Conservation (phyloP, 2,113 vertebrate species). For the Trichomycterus rosablanca region DNA sequence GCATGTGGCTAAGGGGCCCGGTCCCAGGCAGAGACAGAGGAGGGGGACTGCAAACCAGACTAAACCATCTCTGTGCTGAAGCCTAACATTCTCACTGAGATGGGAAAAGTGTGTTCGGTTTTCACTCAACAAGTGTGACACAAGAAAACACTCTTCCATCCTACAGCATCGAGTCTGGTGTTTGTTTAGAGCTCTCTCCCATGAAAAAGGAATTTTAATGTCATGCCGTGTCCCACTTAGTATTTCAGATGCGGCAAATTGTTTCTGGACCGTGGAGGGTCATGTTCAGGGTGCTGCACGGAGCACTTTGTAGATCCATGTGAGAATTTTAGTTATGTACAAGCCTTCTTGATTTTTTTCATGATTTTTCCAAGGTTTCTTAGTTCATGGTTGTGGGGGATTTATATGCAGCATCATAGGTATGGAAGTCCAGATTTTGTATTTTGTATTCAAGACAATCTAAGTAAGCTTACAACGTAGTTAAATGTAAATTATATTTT, state of each 20-base stretch:
- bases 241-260: slow-evolving; percentile 10
- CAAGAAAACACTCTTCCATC: slow-evolving; percentile 33
- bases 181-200: slow-evolving; percentile 62
- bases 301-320: neutral
- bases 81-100: neutral
- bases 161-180: slow-evolving; percentile 42
- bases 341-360: no score
- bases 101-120: slow-evolving; percentile 8
- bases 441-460: no score
- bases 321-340: neutral
- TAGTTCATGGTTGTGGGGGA: no score
- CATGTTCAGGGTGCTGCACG: slow-evolving; percentile 4
- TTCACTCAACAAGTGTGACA: slow-evolving; percentile 35
- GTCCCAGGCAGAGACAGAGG: slow-evolving; percentile 1
- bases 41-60: slow-evolving; percentile 1
- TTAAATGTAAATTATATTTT: no score
- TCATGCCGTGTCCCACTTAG: slow-evolving; percentile 35
- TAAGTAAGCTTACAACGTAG: no score
- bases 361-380: no score
- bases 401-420: no score
- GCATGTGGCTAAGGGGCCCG: slow-evolving; percentile 32
- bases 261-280: slow-evolving; percentile 15
- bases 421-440: no score
- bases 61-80: slow-evolving; percentile 32
- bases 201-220: slow-evolving; percentile 50